Conservation (phyloP, 2,888 invertebrate species). For the Julus scandinavius region DNA sequence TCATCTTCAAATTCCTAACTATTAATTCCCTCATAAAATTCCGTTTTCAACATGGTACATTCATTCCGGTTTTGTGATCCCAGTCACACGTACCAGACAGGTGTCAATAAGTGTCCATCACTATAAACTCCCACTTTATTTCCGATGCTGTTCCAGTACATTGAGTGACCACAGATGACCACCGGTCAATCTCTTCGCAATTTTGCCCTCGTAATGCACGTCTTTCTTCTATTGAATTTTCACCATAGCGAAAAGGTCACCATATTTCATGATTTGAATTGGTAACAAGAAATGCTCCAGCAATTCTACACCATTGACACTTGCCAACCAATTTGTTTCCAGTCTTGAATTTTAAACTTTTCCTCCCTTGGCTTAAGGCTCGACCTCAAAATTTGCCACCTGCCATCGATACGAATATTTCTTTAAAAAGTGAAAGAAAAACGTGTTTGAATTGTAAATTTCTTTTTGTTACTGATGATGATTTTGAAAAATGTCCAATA, state of each 20-base stretch:
- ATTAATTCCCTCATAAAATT: too few relatives aligned
- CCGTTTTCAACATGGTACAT: neutral
- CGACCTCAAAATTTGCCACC: neutral
- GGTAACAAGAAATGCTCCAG: neutral
- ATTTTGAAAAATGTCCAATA: too few relatives aligned
- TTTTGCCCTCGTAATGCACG: neutral
- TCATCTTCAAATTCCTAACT: too few relatives aligned
- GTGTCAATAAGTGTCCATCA: constrained; percentile 35
- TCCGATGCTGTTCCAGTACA: neutral
- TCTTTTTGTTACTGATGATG: neutral
- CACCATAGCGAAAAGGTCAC: neutral
- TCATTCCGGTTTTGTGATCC: neutral
- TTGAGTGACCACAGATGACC: constrained; percentile 10
- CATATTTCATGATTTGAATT: neutral
- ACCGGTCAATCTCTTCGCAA: neutral
- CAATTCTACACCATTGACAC: neutral
- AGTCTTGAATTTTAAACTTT: constrained; percentile 17
- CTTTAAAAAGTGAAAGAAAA: neutral
- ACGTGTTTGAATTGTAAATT: neutral
- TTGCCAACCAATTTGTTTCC: constrained; percentile 4
- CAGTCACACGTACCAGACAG: neutral
- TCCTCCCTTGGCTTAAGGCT: neutral
- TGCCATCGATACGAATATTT: neutral
- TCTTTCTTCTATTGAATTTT: neutral
- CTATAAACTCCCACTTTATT: neutral